Conservation (phyloP, 2,797 vertebrate genomes). For the Psittacula derbiana region DNA sequence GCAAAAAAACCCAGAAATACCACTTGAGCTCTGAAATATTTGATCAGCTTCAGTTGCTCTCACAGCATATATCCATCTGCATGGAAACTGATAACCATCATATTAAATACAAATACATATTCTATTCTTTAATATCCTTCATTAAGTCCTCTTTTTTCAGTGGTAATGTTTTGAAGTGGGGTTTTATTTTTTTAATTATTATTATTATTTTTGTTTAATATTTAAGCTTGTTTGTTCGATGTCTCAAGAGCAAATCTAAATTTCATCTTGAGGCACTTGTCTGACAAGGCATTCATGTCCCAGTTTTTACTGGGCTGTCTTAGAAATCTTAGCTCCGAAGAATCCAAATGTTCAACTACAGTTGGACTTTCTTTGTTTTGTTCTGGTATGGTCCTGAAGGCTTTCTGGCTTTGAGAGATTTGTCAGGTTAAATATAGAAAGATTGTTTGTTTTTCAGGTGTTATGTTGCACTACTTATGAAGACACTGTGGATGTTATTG, state of each 20-base stretch:
- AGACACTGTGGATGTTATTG: neutral
- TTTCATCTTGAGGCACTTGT: neutral
- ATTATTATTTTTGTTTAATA: neutral
- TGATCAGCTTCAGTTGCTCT: neutral
- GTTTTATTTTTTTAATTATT: neutral
- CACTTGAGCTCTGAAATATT: neutral
- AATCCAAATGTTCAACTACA: neutral
- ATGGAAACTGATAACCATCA: neutral
- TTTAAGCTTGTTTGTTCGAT: neutral
- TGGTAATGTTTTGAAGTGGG: neutral
- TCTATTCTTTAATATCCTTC: neutral
- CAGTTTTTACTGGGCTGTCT: neutral
- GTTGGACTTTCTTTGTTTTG: neutral
- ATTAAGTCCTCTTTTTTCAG: neutral
- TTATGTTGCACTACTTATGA: neutral
- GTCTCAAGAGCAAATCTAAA: constrained; percentile 5
- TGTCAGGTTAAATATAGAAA: neutral
- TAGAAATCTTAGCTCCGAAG: neutral
- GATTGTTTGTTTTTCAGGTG: neutral
- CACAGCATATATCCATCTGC: neutral
- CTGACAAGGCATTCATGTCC: neutral
- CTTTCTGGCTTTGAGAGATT: neutral
- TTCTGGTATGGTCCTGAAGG: neutral
- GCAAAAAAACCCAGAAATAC: neutral
- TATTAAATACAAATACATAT: neutral